Conservation (phyloP, 2,113 vertebrate genomes). For the Syrmaticus mikado region DNA sequence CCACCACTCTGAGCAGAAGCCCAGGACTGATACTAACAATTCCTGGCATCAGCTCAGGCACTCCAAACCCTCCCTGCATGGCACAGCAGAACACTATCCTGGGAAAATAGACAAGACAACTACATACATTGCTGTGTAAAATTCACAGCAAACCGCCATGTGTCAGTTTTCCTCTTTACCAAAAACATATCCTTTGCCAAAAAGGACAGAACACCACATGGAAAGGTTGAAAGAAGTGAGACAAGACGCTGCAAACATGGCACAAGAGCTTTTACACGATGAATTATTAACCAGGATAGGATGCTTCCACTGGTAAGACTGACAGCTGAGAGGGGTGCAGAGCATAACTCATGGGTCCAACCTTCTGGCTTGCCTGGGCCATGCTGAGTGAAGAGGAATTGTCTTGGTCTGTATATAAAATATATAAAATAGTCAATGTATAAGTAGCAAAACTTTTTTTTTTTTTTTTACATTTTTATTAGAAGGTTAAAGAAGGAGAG, state of each 20-base stretch:
- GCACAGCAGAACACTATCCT: accelerated
- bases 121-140: neutral
- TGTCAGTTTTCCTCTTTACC: neutral
- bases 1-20: neutral
- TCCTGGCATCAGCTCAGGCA: neutral
- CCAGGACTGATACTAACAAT: too few relatives aligned
- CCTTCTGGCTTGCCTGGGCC: too few relatives aligned
- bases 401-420: too few relatives aligned
- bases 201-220: neutral
- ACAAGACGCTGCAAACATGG: neutral
- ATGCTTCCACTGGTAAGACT: neutral
- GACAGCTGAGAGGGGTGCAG: neutral
- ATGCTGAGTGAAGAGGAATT: too few relatives aligned
- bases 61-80: neutral
- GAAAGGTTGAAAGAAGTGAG: neutral
- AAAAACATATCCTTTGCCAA: neutral
- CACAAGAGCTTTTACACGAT: neutral
- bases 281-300: neutral
- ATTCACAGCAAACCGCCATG: accelerated
- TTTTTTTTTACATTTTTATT: too few relatives aligned
- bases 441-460: too few relatives aligned
- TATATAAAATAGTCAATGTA: too few relatives aligned
- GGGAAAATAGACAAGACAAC: neutral
- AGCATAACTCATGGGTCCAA: neutral
- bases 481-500: too few relatives aligned